Evolutionary conservation across 2,888 invertebrate species (phyloP).

Genomic region (Netelia fuscicornis): DNA sequence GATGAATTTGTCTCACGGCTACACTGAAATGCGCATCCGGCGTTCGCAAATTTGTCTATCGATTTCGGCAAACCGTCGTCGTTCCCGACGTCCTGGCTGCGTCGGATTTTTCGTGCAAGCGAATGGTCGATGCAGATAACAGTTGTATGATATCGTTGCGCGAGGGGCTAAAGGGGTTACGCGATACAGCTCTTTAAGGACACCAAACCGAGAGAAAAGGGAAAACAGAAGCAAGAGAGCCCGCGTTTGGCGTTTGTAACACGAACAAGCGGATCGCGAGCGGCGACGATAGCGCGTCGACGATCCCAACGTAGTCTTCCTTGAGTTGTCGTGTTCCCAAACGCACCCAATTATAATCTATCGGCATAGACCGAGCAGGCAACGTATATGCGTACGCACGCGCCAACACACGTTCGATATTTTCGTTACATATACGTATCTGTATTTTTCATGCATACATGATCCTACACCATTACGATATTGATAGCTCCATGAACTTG

Average conservation of each 20-base stretch:
- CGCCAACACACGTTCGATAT: too few species aligned
- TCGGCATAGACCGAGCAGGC: too few species aligned
- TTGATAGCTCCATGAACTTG: too few species aligned
- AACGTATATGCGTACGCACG: too few species aligned
- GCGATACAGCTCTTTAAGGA: background rate
- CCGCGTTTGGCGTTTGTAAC: slow-evolving; percentile 21
- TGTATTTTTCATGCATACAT: too few species aligned
- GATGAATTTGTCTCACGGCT: background rate
- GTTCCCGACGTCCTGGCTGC: background rate
- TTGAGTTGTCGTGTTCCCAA: too few species aligned
- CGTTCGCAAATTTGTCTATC: slow-evolving; percentile 28
- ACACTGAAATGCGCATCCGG: slow-evolving; percentile 27
- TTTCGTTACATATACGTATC: too few species aligned
- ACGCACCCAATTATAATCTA: too few species aligned
- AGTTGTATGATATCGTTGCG: background rate
- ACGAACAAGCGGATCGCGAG: background rate
- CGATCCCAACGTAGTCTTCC: background rate
- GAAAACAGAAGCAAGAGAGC: slow-evolving; percentile 1
- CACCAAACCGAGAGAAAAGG: slow-evolving; percentile 30
- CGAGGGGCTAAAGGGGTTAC: too few species aligned
- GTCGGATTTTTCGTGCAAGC: slow-evolving; percentile 26
- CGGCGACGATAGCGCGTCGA: background rate
- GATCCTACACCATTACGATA: too few species aligned
- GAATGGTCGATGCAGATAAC: slow-evolving; percentile 39
- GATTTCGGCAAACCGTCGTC: slow-evolving; percentile 26